Percentiles rank a stretch among this genome's conserved stretches.
phyloP scores from a whole-genome alignment of 2,113 vertebrate genomes.

The Mugil cephalus region DNA sequence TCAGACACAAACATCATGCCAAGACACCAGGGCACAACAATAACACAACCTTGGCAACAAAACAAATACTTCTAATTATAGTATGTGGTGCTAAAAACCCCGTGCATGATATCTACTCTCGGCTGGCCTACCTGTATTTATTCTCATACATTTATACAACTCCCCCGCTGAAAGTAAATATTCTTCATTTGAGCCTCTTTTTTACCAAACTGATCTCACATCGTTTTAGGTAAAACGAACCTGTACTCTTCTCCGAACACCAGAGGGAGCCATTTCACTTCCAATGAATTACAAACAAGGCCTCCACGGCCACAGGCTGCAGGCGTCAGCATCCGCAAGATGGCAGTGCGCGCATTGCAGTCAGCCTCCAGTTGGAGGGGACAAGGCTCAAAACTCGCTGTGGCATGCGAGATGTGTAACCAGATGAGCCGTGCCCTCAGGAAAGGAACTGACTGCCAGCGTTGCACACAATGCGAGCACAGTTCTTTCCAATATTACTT shows the following conservation, averaged over 20 bases:
- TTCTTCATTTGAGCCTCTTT: no score
- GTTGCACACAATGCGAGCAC: background rate
- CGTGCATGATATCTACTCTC: conserved; percentile 7
- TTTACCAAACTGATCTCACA: no score
- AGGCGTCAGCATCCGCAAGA: conserved; percentile 44
- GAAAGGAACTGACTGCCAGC: background rate
- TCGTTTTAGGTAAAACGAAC: no score
- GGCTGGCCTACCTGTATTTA: no score
- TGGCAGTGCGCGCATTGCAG: conserved; percentile 43
- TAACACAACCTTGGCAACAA: conserved; percentile 12
- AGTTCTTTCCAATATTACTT: background rate
- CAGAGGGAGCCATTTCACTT: conserved; percentile 34
- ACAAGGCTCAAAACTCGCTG: background rate
- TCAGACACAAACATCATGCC: background rate
- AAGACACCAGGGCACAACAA: background rate
- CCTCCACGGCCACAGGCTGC: accelerated
- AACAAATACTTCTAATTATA: conserved; percentile 17
- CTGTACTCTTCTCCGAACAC: background rate
- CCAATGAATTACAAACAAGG: background rate
- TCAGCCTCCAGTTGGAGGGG: background rate
- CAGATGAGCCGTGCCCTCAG: conserved; percentile 14
- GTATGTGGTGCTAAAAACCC: background rate
- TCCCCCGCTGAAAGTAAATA: no score
- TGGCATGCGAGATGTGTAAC: conserved; percentile 13
- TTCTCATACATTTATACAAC: background rate